A percentile compares a stretch with the other conserved stretches of the same genome.
These are phyloP conservation scores for Nyctibius bracteatus DNA, from an alignment of 2,113 vertebrate genomes.

Conservation along the genomic window DNA sequence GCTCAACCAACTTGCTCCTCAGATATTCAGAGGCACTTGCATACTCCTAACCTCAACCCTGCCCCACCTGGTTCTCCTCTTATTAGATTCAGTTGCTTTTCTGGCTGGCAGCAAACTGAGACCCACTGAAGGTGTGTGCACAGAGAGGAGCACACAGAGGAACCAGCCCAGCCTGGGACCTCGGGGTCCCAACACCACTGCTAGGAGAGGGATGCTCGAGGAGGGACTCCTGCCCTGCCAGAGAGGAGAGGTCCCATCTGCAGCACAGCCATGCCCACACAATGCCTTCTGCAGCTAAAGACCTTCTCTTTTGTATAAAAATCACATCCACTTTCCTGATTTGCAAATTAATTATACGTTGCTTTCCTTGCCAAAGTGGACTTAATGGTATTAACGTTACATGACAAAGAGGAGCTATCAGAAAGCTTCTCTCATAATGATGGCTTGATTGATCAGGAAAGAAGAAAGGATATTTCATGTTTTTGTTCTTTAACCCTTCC, in stretches of 20 bases:
- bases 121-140: background rate
- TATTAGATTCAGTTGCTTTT: background rate
- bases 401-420: constrained; percentile 14
- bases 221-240: background rate
- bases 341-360: constrained; percentile 48
- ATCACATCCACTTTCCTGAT: constrained; percentile 39
- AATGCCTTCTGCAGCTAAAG: background rate
- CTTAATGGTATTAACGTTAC: constrained; percentile 47
- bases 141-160: rapidly evolving
- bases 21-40: background rate
- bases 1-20: background rate
- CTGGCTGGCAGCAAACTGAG: background rate
- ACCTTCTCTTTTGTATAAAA: constrained; percentile 20
- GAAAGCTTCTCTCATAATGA: background rate
- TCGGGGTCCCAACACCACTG: background rate
- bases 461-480: background rate
- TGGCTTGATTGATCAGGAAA: background rate
- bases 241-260: background rate
- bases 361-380: constrained; percentile 33
- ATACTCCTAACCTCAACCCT: background rate
- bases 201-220: background rate
- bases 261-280: background rate
- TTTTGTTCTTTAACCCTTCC: constrained; percentile 19
- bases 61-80: background rate
- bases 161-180: background rate